A percentile compares a stretch with the other conserved stretches of the same genome.
These are phyloP conservation scores for Salvator merianae DNA, from an alignment of 2,113 vertebrate genomes.

Conservation along the genomic window DNA sequence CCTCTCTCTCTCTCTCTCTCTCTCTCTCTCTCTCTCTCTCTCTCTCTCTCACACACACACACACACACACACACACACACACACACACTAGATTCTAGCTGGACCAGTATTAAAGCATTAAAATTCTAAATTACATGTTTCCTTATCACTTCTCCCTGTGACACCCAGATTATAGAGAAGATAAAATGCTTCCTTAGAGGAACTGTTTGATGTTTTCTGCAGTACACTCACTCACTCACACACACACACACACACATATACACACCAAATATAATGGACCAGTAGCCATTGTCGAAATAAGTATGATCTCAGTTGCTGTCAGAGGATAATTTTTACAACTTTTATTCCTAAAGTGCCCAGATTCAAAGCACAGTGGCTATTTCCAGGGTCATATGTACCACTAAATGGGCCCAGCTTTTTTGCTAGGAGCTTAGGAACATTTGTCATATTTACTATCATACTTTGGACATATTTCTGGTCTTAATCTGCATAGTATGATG, in stretches of 20 bases:
- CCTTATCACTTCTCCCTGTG: accelerated
- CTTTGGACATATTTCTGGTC: no score
- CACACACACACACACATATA: no score
- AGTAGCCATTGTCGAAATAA: conserved; percentile 8
- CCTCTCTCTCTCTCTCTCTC: no score
- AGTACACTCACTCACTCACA: no score
- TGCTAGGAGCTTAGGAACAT: no score
- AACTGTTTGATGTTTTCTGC: conserved; percentile 41
- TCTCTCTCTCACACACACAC: no score
- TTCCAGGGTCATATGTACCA: no score
- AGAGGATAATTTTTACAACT: conserved; percentile 38
- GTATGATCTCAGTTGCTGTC: background rate
- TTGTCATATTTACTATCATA: no score
- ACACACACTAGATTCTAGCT: background rate
- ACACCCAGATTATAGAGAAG: conserved; percentile 15
- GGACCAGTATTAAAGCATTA: background rate
- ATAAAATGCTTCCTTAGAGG: conserved; percentile 3
- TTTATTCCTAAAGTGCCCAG: conserved; percentile 31
- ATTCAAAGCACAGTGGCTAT: conserved; percentile 34
- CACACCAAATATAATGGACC: conserved; percentile 7
- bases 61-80: no score
- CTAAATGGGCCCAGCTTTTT: no score
- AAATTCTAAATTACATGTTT: conserved; percentile 31
- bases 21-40: no score
- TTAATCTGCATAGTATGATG: no score